These are phyloP conservation scores for Drosophila prolongata DNA, from an alignment of 2,888 invertebrate genomes.

Conservation along the genomic window DNA sequence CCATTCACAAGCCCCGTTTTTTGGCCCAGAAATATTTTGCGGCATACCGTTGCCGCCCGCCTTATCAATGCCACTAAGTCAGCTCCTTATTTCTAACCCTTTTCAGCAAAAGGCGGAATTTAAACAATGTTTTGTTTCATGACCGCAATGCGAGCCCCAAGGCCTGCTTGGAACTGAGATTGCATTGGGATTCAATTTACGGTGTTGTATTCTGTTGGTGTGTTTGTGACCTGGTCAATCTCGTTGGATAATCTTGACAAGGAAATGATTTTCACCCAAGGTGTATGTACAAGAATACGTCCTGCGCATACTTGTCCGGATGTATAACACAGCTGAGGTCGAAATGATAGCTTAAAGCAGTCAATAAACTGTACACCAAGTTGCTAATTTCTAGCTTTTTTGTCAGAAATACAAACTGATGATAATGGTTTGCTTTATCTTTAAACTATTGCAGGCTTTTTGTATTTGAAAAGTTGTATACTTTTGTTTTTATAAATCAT, in stretches of 20 bases:
- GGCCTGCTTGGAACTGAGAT: slow-evolving; percentile 48
- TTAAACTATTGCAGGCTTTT: neutral
- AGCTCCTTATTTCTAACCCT: slow-evolving; percentile 60
- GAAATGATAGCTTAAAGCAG: slow-evolving; percentile 1
- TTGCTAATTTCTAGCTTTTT: neutral
- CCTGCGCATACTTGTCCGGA: neutral
- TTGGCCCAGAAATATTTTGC: slow-evolving; percentile 31
- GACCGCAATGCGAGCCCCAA: slow-evolving; percentile 37
- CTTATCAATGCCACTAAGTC: slow-evolving; percentile 60
- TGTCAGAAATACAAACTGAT: neutral
- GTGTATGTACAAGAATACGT: slow-evolving; percentile 21
- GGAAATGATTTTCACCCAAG: slow-evolving; percentile 62
- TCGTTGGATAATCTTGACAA: slow-evolving; percentile 64
- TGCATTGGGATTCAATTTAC: slow-evolving; percentile 73
- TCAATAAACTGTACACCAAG: neutral
- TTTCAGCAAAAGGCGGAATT: slow-evolving; percentile 57
- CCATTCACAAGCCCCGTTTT: slow-evolving; percentile 18
- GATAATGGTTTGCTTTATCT: neutral
- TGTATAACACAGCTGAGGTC: neutral
- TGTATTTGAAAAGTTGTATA: no score
- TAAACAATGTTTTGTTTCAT: slow-evolving; percentile 66
- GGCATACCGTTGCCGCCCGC: slow-evolving; percentile 31
- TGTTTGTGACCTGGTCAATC: slow-evolving; percentile 53
- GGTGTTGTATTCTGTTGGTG: slow-evolving; percentile 22
- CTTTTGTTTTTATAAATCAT: no score